Evolutionary conservation across 2,113 vertebrate genomes (phyloP), one percentile per base, ranked within the genome.

Genomic region (Eira barbara): DNA sequence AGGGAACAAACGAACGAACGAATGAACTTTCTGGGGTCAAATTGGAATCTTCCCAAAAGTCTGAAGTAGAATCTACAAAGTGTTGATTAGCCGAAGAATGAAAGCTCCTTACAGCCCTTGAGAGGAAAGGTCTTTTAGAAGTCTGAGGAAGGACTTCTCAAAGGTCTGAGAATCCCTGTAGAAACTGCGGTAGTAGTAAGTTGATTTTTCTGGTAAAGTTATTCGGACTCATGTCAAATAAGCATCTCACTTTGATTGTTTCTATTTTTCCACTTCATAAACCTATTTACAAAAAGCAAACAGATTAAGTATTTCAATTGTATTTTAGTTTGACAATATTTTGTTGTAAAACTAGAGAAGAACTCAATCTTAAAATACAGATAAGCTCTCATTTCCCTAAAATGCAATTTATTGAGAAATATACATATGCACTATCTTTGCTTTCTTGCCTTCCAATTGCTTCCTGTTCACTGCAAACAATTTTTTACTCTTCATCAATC

Each of bases 221-320:
- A 69, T 6, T 34, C 42, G 29, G 71, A 11, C 15, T 84, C 55
- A 85, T 45, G 25, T 85, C 67, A 85, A 82, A n/a, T 76, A 10
- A 57, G 7, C 59, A 34, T 59, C 21, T 93, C 47, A 84, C 7
- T 61, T 57, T 57, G n/a, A 42, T 57, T 59, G 25, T 69, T 89
- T 93, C 59, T 65, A 34, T 89, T 90, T 79, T 42, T 20, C 31
- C 21, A 23, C 9, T 71, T 71, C 29, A n/a, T 83, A 82, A 57
- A 36, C 34, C 65, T 89, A 36, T 76, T 71, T 73, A 86, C 31
- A 39, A 81, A 55, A 91, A 95, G 81, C 49, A 91, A 78, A 39
- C 29, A 71, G 55, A 17, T 87, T 74, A 45, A 91, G 49, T 29
- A 81, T 95, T 89, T 78, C 55, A 59, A 17, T 23, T 85, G 21